A percentile compares a stretch with the other conserved stretches of the same genome.
phyloP scores from a whole-genome alignment of 2,113 vertebrate genomes.

The Gadus macrocephalus region DNA sequence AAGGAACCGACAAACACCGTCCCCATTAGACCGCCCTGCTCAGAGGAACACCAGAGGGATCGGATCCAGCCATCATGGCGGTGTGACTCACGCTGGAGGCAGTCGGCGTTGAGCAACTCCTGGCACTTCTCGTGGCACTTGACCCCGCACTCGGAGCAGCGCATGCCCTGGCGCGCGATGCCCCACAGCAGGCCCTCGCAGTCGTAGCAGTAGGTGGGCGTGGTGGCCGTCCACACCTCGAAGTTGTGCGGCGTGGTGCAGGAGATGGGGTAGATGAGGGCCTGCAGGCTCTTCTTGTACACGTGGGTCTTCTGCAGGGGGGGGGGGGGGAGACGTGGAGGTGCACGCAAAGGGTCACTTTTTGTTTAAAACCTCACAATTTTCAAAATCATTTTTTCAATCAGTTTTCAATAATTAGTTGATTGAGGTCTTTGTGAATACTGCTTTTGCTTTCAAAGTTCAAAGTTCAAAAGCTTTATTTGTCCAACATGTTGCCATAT shows the following conservation, averaged over 20 bases:
- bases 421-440: neutral
- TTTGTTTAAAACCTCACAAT: too few relatives aligned
- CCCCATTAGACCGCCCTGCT: too few relatives aligned
- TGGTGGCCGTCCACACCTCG: conserved; percentile 95
- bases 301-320: conserved; percentile 90
- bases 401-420: neutral
- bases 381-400: too few relatives aligned
- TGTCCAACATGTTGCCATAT: too few relatives aligned
- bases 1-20: too few relatives aligned
- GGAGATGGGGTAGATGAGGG: conserved; percentile 98
- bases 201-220: conserved; percentile 98
- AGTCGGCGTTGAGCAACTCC: conserved; percentile 95
- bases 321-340: neutral
- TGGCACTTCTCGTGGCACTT: conserved; percentile 99
- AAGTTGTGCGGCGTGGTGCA: conserved; percentile 98
- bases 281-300: conserved; percentile 97
- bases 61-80: too few relatives aligned
- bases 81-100: conserved; percentile 87
- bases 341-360: too few relatives aligned
- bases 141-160: conserved; percentile 92
- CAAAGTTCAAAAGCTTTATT: too few relatives aligned
- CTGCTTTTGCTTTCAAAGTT: too few relatives aligned
- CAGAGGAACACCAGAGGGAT: too few relatives aligned
- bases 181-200: conserved; percentile 97
- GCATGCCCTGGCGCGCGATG: conserved; percentile 96